Evolutionary conservation across 2,888 invertebrate genomes (phyloP).

Genomic region (Andrena praecox): DNA sequence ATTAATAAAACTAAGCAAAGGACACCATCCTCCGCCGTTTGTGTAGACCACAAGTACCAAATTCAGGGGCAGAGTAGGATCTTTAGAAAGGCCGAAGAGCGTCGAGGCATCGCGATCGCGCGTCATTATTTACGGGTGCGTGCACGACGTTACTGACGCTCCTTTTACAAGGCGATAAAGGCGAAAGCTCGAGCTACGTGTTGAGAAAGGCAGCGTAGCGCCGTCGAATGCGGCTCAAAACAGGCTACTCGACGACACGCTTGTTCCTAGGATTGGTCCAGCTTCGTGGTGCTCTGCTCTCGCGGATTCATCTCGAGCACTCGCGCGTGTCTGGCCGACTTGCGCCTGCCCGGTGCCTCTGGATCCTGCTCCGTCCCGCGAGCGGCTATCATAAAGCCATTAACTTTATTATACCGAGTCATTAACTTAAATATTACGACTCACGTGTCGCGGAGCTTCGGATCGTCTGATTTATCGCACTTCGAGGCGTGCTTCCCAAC

Average conservation of each 20-base stretch:
- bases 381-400: slow-evolving; percentile 84
- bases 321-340: slow-evolving; percentile 9
- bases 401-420: slow-evolving; percentile 84
- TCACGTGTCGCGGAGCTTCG: slow-evolving; percentile 82
- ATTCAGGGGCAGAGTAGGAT: slow-evolving; percentile 2
- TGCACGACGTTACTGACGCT: slow-evolving; percentile 66
- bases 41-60: not conserved
- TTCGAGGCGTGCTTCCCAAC: slow-evolving; percentile 63
- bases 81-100: slow-evolving; percentile 34
- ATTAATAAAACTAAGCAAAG: not conserved
- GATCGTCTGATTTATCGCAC: slow-evolving; percentile 80
- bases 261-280: not conserved
- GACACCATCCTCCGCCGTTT: not conserved
- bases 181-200: slow-evolving; percentile 53
- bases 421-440: slow-evolving; percentile 85
- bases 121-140: slow-evolving; percentile 75
- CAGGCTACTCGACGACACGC: slow-evolving; percentile 57
- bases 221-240: slow-evolving; percentile 67
- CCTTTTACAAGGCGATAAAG: slow-evolving; percentile 79
- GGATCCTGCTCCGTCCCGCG: slow-evolving; percentile 70
- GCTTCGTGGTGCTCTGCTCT: slow-evolving; percentile 14
- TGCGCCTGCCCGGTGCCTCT: not conserved
- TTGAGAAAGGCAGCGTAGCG: slow-evolving; percentile 51
- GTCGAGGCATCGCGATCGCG: slow-evolving; percentile 61
- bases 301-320: slow-evolving; percentile 26